A percentile compares a stretch with the other conserved stretches of the same genome.
Conservation (phyloP, 2,797 vertebrate genomes). For the Aulostomus chinensis region DNA sequence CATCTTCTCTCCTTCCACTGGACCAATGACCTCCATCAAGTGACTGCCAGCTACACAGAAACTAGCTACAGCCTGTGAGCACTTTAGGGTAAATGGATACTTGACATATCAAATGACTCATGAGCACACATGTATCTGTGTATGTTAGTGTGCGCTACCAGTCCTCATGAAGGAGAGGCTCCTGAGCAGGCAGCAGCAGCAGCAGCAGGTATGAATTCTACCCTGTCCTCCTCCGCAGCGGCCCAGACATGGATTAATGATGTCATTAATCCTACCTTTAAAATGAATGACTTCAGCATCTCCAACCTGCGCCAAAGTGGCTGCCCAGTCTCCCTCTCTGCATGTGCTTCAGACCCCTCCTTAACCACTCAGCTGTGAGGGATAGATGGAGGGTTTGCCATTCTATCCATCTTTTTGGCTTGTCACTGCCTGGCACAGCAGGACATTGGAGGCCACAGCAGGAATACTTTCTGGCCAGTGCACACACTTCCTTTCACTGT, state of each 20-base stretch:
- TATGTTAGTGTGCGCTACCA: background rate
- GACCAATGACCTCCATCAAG: constrained; percentile 35
- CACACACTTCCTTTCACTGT: constrained; percentile 1
- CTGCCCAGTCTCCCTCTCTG: background rate
- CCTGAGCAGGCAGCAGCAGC: too few species aligned
- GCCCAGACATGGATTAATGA: constrained; percentile 63
- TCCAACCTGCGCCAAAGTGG: constrained; percentile 45
- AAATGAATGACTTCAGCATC: constrained; percentile 75
- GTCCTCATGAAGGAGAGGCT: too few species aligned
- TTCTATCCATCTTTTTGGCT: constrained; percentile 53
- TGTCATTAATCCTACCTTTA: constrained; percentile 57
- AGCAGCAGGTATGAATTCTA: constrained; percentile 56
- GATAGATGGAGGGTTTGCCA: constrained; percentile 44
- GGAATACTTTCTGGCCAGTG: constrained; percentile 17
- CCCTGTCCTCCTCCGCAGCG: constrained; percentile 18
- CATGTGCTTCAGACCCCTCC: constrained; percentile 9
- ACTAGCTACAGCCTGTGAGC: constrained; percentile 17
- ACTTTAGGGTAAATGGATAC: constrained; percentile 42
- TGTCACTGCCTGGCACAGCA: constrained; percentile 9
- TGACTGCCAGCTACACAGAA: constrained; percentile 24
- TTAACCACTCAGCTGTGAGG: constrained; percentile 45
- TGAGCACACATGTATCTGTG: constrained; percentile 8
- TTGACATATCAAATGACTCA: constrained; percentile 49
- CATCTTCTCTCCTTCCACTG: background rate
- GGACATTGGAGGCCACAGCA: constrained; percentile 25